Evolutionary conservation across 2,888 invertebrate species (phyloP).

Genomic region (Oasisia sp.): DNA sequence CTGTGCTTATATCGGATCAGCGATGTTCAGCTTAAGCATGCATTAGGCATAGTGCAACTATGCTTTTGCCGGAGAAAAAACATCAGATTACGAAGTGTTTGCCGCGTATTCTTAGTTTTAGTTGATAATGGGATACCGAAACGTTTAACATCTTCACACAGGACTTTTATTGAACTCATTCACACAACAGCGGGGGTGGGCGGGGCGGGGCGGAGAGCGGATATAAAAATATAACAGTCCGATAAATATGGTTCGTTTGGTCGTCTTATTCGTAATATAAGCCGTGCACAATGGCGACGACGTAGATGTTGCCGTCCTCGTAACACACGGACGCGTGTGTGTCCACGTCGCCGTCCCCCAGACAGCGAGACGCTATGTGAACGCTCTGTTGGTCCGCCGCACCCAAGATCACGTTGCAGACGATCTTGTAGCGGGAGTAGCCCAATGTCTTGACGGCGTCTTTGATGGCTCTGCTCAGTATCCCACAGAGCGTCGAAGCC

Average conservation of each 20-base stretch:
- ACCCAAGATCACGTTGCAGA: slow-evolving; percentile 23
- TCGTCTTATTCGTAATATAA: not conserved
- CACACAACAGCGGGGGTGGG: not conserved
- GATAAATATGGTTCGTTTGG: not conserved
- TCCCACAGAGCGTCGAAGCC: not conserved
- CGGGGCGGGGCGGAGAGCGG: not conserved
- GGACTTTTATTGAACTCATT: not conserved
- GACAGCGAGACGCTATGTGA: not conserved
- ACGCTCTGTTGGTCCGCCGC: not conserved
- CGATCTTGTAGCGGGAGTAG: slow-evolving; percentile 14
- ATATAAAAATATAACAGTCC: not conserved
- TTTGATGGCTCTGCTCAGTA: not conserved
- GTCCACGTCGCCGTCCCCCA: slow-evolving; percentile 14
- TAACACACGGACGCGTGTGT: slow-evolving; percentile 5
- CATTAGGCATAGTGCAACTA: no score
- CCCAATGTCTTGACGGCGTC: slow-evolving; percentile 8
- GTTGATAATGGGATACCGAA: no score
- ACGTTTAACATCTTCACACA: no score
- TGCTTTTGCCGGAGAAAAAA: no score
- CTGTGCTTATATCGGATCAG: no score
- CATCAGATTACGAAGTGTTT: no score
- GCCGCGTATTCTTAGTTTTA: no score
- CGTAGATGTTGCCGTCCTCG: not conserved
- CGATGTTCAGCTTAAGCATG: no score
- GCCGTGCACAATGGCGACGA: slow-evolving; percentile 17